Conservation (phyloP, 2,888 invertebrate genomes). For the Arrhopalites spinosus region DNA sequence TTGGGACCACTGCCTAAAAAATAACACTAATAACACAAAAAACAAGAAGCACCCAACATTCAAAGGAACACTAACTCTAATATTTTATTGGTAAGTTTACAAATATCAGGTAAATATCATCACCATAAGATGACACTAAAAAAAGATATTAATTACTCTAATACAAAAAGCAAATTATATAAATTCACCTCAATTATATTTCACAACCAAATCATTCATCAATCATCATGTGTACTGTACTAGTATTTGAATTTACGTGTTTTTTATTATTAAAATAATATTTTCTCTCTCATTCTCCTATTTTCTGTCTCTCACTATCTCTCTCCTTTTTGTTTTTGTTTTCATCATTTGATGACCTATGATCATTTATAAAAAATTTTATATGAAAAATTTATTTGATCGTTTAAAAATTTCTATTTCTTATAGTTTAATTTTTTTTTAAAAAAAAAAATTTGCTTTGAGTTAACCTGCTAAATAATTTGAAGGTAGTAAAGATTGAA, state of each 20-base stretch:
- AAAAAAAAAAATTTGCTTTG: not conserved
- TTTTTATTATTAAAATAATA: too few relatives aligned
- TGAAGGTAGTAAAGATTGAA: too few relatives aligned
- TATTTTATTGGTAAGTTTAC: constrained; percentile 15
- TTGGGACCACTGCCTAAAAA: constrained; percentile 6
- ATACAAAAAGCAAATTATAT: not conserved
- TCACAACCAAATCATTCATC: constrained; percentile 25
- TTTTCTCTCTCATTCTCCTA: too few relatives aligned
- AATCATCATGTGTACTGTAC: constrained; percentile 25
- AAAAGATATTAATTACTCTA: not conserved
- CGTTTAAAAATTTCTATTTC: not conserved
- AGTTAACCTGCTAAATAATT: not conserved
- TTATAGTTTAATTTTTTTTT: not conserved
- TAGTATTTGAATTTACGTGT: too few relatives aligned
- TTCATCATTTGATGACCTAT: too few relatives aligned
- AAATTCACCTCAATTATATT: not conserved
- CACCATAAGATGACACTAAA: not conserved
- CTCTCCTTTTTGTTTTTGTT: too few relatives aligned
- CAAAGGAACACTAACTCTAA: constrained; percentile 29
- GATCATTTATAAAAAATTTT: not conserved
- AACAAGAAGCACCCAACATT: constrained; percentile 27
- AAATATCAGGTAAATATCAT: not conserved
- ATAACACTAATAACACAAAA: constrained; percentile 30
- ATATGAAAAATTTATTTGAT: not conserved
- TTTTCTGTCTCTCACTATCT: too few relatives aligned